A percentile compares a stretch with the other conserved stretches of the same genome.
Conservation (phyloP, 64 coral and sea anemone genomes). For the Actinia equina region DNA sequence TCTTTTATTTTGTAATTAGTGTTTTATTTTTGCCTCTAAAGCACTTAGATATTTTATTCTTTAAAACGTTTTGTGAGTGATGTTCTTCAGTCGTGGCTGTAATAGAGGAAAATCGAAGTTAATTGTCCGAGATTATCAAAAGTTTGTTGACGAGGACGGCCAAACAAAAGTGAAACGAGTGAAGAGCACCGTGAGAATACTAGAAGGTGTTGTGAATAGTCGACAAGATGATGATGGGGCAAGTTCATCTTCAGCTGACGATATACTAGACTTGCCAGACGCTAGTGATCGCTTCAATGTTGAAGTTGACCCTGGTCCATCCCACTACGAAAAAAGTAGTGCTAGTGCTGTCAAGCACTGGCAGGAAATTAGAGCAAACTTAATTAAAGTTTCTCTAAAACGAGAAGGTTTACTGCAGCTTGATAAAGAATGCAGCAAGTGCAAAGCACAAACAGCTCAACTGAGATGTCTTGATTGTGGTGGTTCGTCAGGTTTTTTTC, state of each 20-base stretch:
- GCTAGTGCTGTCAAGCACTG: no score
- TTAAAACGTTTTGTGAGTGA: neutral
- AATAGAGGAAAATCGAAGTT: slow-evolving; percentile 8
- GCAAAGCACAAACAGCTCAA: no score
- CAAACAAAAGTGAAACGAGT: slow-evolving; percentile 9
- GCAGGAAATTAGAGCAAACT: no score
- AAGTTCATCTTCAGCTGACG: neutral
- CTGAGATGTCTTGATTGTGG: no score
- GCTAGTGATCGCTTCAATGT: neutral
- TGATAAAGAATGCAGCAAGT: no score
- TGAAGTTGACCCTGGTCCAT: neutral
- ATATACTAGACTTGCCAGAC: neutral
- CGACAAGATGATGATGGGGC: neutral
- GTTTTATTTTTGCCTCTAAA: no score
- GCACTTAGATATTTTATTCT: no score
- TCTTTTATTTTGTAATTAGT: no score
- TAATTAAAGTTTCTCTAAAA: no score
- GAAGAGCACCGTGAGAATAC: neutral
- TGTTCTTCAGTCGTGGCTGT: slow-evolving; percentile 2
- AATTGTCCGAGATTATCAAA: neutral
- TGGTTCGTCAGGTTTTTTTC: no score
- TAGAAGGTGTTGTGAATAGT: neutral
- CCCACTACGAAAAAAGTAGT: neutral
- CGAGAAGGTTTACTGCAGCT: no score
- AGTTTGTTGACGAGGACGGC: neutral